A percentile compares a stretch with the other conserved stretches of the same genome.
These are phyloP conservation scores for Sarcophilus harrisii DNA, from an alignment of 2,797 vertebrate species.

Conservation along the genomic window DNA sequence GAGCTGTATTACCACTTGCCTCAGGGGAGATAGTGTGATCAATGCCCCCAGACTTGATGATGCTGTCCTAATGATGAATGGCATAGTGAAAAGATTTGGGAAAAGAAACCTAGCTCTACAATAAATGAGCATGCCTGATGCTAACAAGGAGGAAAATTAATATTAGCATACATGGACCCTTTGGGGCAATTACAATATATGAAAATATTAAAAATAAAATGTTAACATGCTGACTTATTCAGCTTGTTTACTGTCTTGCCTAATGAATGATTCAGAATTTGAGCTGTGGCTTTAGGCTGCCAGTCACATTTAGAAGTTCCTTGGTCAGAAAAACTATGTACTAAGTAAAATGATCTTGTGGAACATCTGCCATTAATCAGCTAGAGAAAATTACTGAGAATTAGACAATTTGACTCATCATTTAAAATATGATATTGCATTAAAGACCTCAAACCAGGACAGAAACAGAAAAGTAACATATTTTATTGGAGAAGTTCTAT, in stretches of 20 bases:
- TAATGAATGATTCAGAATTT: not conserved
- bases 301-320: conserved; percentile 18
- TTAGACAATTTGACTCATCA: not conserved
- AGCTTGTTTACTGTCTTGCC: conserved; percentile 11
- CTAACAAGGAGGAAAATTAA: conserved; percentile 27
- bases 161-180: not conserved
- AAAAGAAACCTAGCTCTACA: conserved; percentile 23
- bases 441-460: conserved; percentile 10
- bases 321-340: not conserved
- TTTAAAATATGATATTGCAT: not conserved
- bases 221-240: conserved; percentile 24
- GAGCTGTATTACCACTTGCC: conserved; percentile 37
- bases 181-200: conserved; percentile 1
- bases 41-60: not conserved
- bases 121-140: not conserved
- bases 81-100: not conserved
- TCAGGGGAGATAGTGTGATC: not conserved
- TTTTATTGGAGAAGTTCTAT: not conserved
- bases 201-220: conserved; percentile 39
- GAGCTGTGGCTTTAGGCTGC: conserved; percentile 16
- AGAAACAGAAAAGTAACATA: not conserved
- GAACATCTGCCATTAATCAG: not conserved
- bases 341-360: not conserved
- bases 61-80: conserved; percentile 20
- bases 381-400: conserved; percentile 23